These are phyloP conservation scores for Parazoanthus swiftii DNA, from an alignment of 92 coral and sea anemone genomes.

Conservation along the genomic window DNA sequence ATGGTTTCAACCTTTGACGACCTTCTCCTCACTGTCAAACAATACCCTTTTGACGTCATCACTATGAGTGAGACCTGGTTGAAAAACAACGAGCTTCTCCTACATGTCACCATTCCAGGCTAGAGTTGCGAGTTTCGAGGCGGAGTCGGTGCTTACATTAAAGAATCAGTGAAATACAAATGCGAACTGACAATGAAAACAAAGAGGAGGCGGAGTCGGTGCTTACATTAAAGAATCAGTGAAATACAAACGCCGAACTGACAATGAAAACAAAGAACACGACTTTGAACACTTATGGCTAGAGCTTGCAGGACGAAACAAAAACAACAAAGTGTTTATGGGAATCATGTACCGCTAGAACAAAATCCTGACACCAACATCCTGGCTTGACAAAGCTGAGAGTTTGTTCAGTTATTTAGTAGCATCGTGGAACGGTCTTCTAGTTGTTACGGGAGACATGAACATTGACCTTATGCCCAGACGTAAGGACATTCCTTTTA, in stretches of 20 bases:
- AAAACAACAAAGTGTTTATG: not conserved
- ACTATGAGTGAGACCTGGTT: too few species aligned
- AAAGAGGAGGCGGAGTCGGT: not conserved
- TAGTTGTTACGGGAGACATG: not conserved
- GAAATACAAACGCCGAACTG: too few species aligned
- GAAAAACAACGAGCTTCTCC: too few species aligned
- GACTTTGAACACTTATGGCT: not conserved
- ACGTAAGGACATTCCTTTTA: not conserved
- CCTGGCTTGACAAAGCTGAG: constrained; percentile 13
- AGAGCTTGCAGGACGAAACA: constrained; percentile 24
- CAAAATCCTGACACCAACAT: not conserved
- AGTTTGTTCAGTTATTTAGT: not conserved
- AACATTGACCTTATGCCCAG: too few species aligned
- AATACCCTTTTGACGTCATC: not conserved
- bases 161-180: too few species aligned
- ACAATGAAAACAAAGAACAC: too few species aligned
- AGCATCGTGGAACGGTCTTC: constrained; percentile 21
- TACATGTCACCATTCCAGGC: too few species aligned
- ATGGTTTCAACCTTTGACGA: too few species aligned
- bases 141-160: not conserved
- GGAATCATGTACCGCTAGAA: constrained; percentile 17
- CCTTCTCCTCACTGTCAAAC: not conserved
- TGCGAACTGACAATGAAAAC: not conserved
- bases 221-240: too few species aligned
- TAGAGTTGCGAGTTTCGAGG: constrained; percentile 11